Evolutionary conservation across 2,888 invertebrate genomes (phyloP).

Genomic region (Euzophera pinguis): DNA sequence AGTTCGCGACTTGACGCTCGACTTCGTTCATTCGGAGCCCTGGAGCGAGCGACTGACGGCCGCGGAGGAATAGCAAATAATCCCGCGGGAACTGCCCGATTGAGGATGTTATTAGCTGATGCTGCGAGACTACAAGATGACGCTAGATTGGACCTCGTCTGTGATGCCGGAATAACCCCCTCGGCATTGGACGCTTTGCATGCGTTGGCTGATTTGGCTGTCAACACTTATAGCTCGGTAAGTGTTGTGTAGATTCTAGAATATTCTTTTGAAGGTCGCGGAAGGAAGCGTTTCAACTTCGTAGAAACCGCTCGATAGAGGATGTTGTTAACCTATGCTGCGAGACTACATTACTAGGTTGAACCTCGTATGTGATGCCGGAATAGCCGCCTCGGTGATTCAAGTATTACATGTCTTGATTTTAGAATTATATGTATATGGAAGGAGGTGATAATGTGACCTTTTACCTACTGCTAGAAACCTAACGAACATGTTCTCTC

Average conservation of each 20-base stretch:
- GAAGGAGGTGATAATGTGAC: too few relatives aligned
- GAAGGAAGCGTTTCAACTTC: too few relatives aligned
- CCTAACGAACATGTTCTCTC: too few relatives aligned
- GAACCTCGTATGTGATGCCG: too few relatives aligned
- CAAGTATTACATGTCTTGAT: too few relatives aligned
- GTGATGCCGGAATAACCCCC: conserved; percentile 62
- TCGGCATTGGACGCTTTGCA: conserved; percentile 48
- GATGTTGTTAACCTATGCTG: too few relatives aligned
- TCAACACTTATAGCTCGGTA: conserved; percentile 62
- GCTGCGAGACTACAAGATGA: conserved; percentile 83
- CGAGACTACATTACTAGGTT: too few relatives aligned
- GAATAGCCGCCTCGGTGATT: too few relatives aligned
- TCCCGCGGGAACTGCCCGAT: conserved; percentile 65
- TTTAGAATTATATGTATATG: too few relatives aligned
- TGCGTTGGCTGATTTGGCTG: conserved; percentile 55
- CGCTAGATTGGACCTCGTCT: conserved; percentile 53
- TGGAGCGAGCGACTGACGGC: conserved; percentile 82
- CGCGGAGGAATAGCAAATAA: conserved; percentile 76
- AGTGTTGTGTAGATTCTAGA: conserved; percentile 23
- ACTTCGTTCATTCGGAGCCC: conserved; percentile 82
- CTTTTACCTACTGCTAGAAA: too few relatives aligned
- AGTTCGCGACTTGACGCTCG: conserved; percentile 79
- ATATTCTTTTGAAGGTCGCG: too few relatives aligned
- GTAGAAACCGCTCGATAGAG: too few relatives aligned
- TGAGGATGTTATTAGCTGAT: conserved; percentile 82